These are phyloP conservation scores for Ametastegia equiseti DNA, from an alignment of 2,888 invertebrate genomes.

Conservation along the genomic window DNA sequence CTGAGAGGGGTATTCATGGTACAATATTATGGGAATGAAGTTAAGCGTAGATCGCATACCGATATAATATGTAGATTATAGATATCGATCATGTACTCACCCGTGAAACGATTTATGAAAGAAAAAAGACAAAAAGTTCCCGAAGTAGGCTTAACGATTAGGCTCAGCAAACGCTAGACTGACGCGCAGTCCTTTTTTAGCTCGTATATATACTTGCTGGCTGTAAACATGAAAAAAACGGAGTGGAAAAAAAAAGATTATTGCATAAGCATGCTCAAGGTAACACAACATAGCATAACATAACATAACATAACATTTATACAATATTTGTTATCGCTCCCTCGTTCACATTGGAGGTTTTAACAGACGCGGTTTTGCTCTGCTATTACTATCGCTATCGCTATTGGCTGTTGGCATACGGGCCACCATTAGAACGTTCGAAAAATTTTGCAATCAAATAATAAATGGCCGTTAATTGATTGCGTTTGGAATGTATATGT, in stretches of 20 bases:
- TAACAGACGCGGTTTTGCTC: no score
- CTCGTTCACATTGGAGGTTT: no score
- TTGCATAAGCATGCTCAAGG: conserved; percentile 32
- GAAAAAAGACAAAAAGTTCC: no score
- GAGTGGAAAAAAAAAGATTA: not conserved
- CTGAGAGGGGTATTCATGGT: not conserved
- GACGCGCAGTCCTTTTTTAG: not conserved
- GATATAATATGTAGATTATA: not conserved
- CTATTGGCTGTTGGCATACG: not conserved
- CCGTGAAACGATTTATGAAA: not conserved
- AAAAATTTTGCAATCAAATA: not conserved
- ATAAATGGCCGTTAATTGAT: not conserved
- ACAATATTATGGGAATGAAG: not conserved
- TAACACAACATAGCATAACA: not conserved
- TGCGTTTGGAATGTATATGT: not conserved
- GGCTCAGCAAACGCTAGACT: conserved; percentile 2
- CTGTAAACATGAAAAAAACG: not conserved
- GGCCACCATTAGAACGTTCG: not conserved
- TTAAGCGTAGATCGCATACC: not conserved
- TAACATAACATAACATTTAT: not conserved
- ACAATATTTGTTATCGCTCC: not conserved
- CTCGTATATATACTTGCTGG: conserved; percentile 33
- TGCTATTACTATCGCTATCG: no score
- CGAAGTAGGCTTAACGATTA: not conserved
- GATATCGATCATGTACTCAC: not conserved